Conservation (phyloP, 2,888 invertebrate species). For the Drosophila histrio region DNA sequence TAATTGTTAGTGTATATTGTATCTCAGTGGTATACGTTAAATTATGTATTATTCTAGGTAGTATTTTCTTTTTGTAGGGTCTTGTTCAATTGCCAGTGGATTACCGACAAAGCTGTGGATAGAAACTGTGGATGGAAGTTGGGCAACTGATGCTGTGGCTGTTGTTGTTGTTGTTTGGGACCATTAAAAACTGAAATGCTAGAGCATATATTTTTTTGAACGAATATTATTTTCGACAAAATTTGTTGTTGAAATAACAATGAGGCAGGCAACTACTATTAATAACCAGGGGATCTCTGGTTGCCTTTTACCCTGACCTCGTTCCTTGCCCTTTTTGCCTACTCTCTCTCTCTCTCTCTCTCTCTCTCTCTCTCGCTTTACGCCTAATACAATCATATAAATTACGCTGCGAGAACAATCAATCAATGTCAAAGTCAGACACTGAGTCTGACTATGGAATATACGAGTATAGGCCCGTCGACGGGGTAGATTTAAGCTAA, state of each 20-base stretch:
- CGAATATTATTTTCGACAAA: constrained; percentile 61
- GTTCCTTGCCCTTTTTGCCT: not conserved
- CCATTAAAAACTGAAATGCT: constrained; percentile 71
- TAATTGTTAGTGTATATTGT: not conserved
- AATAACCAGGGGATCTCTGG: constrained; percentile 58
- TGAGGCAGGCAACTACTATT: constrained; percentile 60
- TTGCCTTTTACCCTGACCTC: not conserved
- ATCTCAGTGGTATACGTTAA: constrained; percentile 2
- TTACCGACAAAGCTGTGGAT: constrained; percentile 19
- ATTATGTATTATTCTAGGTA: constrained; percentile 6
- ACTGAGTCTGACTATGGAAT: constrained; percentile 27
- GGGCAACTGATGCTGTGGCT: constrained; percentile 3
- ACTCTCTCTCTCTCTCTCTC: not conserved
- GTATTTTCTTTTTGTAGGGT: constrained; percentile 19
- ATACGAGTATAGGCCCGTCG: constrained; percentile 37
- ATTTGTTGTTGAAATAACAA: constrained; percentile 69
- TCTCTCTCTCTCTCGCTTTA: not conserved
- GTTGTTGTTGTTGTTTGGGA: constrained; percentile 30
- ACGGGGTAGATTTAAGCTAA: constrained; percentile 67
- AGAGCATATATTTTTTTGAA: constrained; percentile 58
- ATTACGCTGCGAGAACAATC: constrained; percentile 74
- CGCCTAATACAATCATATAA: constrained; percentile 76
- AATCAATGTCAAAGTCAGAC: constrained; percentile 76
- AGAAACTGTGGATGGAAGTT: not conserved
- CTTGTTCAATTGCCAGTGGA: constrained; percentile 22